Conservation (phyloP, 2,797 vertebrate genomes). For the Pseudocheirus occidentalis region DNA sequence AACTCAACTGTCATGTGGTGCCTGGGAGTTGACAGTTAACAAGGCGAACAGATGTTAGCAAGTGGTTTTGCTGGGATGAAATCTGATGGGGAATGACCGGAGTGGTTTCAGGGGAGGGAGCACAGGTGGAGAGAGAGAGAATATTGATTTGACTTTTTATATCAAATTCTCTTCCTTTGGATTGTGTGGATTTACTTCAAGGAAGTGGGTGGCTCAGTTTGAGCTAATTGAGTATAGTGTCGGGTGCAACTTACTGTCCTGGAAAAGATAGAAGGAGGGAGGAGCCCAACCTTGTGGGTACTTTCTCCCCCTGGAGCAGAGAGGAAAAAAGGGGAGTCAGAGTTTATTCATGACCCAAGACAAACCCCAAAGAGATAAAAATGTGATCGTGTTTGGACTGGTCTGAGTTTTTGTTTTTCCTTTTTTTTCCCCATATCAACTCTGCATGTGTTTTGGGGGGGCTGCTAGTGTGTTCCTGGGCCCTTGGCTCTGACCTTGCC, state of each 20-base stretch:
- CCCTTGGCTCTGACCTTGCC: neutral
- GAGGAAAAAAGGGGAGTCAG: neutral
- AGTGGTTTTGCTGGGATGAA: neutral
- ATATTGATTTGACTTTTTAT: neutral
- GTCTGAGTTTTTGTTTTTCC: neutral
- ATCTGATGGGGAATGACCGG: accelerated
- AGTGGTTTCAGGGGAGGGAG: accelerated
- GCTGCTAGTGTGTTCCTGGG: neutral
- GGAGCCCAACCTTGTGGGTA: neutral
- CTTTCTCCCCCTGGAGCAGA: neutral
- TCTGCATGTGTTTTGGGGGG: neutral
- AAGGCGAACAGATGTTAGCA: neutral
- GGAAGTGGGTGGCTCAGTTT: accelerated
- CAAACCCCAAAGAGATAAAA: neutral
- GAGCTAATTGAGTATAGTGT: neutral
- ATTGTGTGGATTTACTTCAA: accelerated
- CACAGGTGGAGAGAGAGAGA: too few relatives aligned
- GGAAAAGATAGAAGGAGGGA: accelerated
- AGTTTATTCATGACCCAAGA: neutral
- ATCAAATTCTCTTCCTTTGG: accelerated
- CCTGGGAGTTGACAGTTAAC: neutral
- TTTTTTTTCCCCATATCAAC: neutral
- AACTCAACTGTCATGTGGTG: neutral
- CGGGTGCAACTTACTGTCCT: neutral
- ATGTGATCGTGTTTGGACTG: neutral